A percentile compares a stretch with the other conserved stretches of the same genome.
Conservation (phyloP, 2,797 vertebrate species). For the Acipenser oxyrinchus region DNA sequence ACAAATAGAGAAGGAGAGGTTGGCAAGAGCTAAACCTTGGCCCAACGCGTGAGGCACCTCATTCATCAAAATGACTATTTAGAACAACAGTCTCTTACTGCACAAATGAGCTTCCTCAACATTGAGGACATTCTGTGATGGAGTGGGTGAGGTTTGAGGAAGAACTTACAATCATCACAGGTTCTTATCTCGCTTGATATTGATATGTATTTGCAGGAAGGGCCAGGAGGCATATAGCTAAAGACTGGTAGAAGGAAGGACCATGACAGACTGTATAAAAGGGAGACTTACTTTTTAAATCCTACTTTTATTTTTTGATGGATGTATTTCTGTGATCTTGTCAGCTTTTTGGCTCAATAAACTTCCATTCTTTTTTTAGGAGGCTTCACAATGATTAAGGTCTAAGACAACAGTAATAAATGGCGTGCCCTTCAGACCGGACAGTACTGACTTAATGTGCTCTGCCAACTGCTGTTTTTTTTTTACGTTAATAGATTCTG, state of each 20-base stretch:
- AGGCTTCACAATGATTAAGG: background rate
- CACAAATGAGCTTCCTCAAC: constrained; percentile 6
- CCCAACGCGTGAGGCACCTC: constrained; percentile 4
- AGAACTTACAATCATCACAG: background rate
- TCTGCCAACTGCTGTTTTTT: too few relatives aligned
- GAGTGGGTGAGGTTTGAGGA: background rate
- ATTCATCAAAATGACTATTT: constrained; percentile 11
- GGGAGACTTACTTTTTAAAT: background rate
- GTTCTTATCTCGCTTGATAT: background rate
- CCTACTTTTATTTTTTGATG: background rate
- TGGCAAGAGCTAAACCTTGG: constrained; percentile 11
- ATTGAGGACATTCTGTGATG: constrained; percentile 7
- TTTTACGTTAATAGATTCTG: too few relatives aligned
- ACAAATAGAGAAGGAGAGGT: constrained; percentile 10
- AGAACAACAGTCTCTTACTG: constrained; percentile 9
- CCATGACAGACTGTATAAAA: background rate
- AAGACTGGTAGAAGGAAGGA: background rate
- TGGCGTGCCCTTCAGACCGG: background rate
- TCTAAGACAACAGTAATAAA: background rate
- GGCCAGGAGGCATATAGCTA: background rate
- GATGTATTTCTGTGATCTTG: background rate
- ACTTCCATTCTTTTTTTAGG: background rate
- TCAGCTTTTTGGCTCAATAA: background rate
- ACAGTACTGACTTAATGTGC: background rate
- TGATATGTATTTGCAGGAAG: background rate